Evolutionary conservation across 1,140 invertebrate species (phyloP).

Genomic region (Planococcus citri): DNA sequence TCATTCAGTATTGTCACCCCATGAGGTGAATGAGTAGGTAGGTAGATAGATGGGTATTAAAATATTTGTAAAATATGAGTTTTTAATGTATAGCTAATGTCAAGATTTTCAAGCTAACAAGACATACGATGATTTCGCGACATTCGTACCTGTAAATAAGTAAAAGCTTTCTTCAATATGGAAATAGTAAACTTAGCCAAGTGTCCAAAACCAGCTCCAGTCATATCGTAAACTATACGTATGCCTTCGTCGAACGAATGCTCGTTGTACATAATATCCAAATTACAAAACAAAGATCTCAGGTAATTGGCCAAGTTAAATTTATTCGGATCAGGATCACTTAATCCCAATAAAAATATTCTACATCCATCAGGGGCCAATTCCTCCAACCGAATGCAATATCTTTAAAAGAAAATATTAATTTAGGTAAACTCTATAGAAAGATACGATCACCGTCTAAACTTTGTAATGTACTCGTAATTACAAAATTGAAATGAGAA

Average conservation of each 20-base stretch:
- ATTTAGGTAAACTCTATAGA: too few relatives aligned
- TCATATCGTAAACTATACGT: slow-evolving; percentile 22
- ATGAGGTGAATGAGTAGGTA: too few relatives aligned
- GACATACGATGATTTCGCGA: too few relatives aligned
- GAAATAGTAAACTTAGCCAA: slow-evolving; percentile 12
- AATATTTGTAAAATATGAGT: too few relatives aligned
- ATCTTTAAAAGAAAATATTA: slow-evolving; percentile 3
- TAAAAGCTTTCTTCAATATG: slow-evolving; percentile 23
- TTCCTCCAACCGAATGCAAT: slow-evolving; percentile 15
- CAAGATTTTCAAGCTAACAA: too few relatives aligned
- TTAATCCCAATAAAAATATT: slow-evolving; percentile 9
- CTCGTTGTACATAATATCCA: slow-evolving; percentile 21
- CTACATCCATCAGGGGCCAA: neutral
- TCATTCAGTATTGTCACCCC: too few relatives aligned
- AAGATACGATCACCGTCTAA: too few relatives aligned
- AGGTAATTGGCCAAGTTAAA: slow-evolving; percentile 18
- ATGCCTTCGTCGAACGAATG: slow-evolving; percentile 1
- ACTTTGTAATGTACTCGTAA: too few relatives aligned
- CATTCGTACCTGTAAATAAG: slow-evolving; percentile 22
- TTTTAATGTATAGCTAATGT: too few relatives aligned
- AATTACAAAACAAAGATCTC: slow-evolving; percentile 21
- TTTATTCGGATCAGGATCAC: neutral
- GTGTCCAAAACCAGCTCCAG: slow-evolving; percentile 21
- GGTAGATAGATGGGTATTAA: too few relatives aligned
- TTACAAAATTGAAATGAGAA: too few relatives aligned